Conservation (phyloP, 1,140 invertebrate species). For the Daktulosphaira vitifoliae region DNA sequence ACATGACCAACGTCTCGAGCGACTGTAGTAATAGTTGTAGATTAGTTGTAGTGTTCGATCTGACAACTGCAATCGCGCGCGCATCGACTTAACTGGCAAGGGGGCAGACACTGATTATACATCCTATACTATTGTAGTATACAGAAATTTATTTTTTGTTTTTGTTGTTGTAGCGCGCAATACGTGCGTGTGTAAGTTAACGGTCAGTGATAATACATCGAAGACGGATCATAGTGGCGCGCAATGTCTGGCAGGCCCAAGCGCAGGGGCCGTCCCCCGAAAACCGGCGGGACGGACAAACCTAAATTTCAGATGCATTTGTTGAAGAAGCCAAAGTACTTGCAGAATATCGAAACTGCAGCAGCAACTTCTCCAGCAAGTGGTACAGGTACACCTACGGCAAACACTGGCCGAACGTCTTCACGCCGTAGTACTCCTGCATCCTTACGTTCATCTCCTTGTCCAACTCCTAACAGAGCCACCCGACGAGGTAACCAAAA, state of each 20-base stretch:
- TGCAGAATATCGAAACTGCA: slow-evolving; percentile 56
- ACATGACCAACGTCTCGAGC: slow-evolving; percentile 19
- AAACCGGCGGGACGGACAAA: slow-evolving; percentile 72
- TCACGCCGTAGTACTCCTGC: not conserved
- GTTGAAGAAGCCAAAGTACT: slow-evolving; percentile 85
- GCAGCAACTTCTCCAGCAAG: slow-evolving; percentile 54
- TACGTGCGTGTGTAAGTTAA: slow-evolving; percentile 53
- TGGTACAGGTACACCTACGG: slow-evolving; percentile 64
- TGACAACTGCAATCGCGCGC: not conserved
- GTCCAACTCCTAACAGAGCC: slow-evolving; percentile 56
- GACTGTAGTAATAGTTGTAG: no score
- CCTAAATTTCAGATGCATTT: slow-evolving; percentile 75
- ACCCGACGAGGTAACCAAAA: slow-evolving; percentile 41
- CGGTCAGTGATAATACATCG: slow-evolving; percentile 48
- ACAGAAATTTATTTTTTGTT: slow-evolving; percentile 53
- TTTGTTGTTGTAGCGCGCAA: slow-evolving; percentile 53
- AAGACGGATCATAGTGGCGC: slow-evolving; percentile 39
- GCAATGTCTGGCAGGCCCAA: slow-evolving; percentile 76
- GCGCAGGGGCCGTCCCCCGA: slow-evolving; percentile 77
- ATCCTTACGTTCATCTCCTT: slow-evolving; percentile 45
- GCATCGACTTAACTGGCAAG: not conserved
- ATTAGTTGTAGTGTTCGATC: no score
- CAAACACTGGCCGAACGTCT: slow-evolving; percentile 54
- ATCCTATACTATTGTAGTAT: slow-evolving; percentile 39
- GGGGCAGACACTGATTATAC: slow-evolving; percentile 23